Evolutionary conservation across 2,113 vertebrate species (phyloP), one percentile per base, ranked within the genome.

Genomic region (Rhinoderma darwinii): DNA sequence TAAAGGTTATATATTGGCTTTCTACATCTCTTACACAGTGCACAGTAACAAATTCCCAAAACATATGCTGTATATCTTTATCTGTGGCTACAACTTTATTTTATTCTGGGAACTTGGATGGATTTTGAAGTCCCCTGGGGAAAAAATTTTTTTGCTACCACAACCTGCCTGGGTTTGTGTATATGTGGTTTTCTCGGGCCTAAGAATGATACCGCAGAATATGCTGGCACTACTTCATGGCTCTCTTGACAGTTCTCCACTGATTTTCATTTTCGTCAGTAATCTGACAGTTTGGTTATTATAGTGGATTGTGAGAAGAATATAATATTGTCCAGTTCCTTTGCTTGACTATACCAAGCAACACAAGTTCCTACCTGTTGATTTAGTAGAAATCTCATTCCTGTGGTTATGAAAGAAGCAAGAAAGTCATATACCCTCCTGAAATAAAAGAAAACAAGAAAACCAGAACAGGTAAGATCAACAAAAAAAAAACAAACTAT

Each of bases 341-440:
- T 20, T 56, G 54, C 54, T 56, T 25, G 20, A 56, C 22, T 56
- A n/a, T 30, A 27, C 9, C 44, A 47, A 12, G 70, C 32, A 37
- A 20, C 32, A 70, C 30, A 14, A 50, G 43, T 30, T 78, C 30
- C 0, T 89, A 99, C 98, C 97, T 96, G 94, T 88, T 96, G 93
- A 90, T 97, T 97, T 86, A 99, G 92, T 50, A 97, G 89, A 89
- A 96, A 97, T 41, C 96, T 96, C 96, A 99, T 95, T 30, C 96
- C 98, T 0, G 96, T 94, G 25, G 95, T 92, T 0, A 99, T 91
- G 87, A 99, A 96, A 0, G 91, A 91, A 27, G 93, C 92, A 66
- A 99, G 88, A 84, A 98, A 94, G 27, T 96, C 93, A 0, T 99
- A 99, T 50, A 99, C 92, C 87, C 90, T 97, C 93, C 98, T 99